A percentile compares a stretch with the other conserved stretches of the same genome.
Conservation (phyloP, 2,797 vertebrate genomes). For the Ceryle rudis region DNA sequence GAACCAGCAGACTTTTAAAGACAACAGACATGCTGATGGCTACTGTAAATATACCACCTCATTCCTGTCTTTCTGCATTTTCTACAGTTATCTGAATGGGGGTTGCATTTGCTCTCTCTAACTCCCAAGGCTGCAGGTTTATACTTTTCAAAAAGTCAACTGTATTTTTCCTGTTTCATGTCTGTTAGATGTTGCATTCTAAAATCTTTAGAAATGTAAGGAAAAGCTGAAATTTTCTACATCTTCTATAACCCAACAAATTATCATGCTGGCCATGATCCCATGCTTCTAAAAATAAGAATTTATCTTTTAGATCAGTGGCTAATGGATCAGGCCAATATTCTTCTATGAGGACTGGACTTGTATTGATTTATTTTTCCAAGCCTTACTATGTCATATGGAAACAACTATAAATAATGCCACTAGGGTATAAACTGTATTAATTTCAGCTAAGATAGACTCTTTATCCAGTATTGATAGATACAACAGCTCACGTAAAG, state of each 20-base stretch:
- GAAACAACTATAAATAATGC: background rate
- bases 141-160: background rate
- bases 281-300: background rate
- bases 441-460: background rate
- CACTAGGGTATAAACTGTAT: background rate
- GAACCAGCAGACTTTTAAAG: background rate
- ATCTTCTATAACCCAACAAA: background rate
- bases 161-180: accelerated
- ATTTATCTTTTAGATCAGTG: background rate
- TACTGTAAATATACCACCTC: background rate
- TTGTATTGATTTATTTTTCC: background rate
- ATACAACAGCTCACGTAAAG: background rate
- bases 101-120: background rate
- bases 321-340: background rate
- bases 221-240: background rate
- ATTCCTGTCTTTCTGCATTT: background rate
- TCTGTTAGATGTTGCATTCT: background rate
- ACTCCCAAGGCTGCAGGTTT: background rate
- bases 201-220: background rate
- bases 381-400: background rate
- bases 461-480: background rate
- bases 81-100: background rate
- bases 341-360: background rate
- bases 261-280: background rate
- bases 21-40: background rate